Percentiles rank a stretch among this genome's conserved stretches.
Conservation (phyloP, 2,113 vertebrate species). For the Aspidoscelis tigris region DNA sequence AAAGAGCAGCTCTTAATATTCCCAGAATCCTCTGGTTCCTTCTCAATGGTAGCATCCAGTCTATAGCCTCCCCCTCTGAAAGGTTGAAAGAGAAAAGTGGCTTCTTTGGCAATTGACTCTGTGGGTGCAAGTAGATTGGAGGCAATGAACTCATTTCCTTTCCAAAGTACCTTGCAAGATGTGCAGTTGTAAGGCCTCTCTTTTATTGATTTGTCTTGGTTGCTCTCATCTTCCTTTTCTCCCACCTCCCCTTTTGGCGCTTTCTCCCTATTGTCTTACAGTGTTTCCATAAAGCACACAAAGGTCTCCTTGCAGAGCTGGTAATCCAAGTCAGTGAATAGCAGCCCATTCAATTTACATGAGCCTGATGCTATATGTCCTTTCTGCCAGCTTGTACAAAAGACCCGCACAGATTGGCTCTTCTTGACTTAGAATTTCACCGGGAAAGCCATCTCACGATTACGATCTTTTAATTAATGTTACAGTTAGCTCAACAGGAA, state of each 20-base stretch:
- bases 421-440: slow-evolving; percentile 49
- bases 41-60: slow-evolving; percentile 8
- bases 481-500: slow-evolving; percentile 56
- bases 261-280: neutral
- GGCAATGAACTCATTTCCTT: slow-evolving; percentile 12
- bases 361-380: neutral
- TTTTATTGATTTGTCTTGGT: neutral
- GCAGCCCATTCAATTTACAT: slow-evolving; percentile 28
- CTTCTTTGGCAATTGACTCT: slow-evolving; percentile 36
- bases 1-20: too few species aligned
- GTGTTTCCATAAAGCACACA: neutral
- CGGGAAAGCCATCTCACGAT: slow-evolving; percentile 65
- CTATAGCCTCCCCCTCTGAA: slow-evolving; percentile 10
- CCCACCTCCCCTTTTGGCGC: accelerated
- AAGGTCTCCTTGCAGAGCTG: neutral
- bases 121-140: slow-evolving; percentile 40
- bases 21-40: too few species aligned
- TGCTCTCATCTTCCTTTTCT: neutral
- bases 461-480: slow-evolving; percentile 79
- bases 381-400: slow-evolving; percentile 15
- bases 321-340: neutral
- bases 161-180: neutral
- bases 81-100: slow-evolving; percentile 44
- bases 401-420: slow-evolving; percentile 22
- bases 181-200: neutral